These are phyloP conservation scores for Gymnogyps californianus DNA, from an alignment of 2,113 vertebrate genomes.

Conservation along the genomic window DNA sequence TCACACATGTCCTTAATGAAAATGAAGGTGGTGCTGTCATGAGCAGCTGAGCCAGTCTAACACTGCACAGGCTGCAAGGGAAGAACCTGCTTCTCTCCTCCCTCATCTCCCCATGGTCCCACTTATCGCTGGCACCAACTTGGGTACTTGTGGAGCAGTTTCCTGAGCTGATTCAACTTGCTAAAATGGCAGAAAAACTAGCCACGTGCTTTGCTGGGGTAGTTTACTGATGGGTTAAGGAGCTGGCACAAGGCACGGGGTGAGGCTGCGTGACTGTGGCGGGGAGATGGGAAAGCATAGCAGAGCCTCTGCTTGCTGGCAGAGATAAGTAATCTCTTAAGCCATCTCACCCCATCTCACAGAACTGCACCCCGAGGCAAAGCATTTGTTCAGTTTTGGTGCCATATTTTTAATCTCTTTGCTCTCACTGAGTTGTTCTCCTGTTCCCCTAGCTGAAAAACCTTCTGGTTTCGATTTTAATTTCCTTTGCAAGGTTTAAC, in stretches of 20 bases:
- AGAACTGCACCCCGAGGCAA: not conserved
- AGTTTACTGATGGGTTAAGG: not conserved
- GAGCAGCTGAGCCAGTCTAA: not conserved
- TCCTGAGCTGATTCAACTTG: not conserved
- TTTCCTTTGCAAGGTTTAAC: constrained; percentile 10
- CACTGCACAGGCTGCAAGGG: not conserved
- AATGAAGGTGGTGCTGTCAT: not conserved
- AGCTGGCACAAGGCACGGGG: not conserved
- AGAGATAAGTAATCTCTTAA: not conserved
- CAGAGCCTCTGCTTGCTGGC: not conserved
- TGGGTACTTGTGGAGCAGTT: not conserved
- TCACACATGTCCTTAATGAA: not conserved
- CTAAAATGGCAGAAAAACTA: not conserved
- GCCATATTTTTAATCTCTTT: not conserved
- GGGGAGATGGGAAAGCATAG: not conserved
- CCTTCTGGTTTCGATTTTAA: constrained; percentile 9
- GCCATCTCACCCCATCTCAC: not conserved
- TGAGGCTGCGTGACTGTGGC: fast-evolving
- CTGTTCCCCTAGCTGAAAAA: not conserved
- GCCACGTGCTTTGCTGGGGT: not conserved
- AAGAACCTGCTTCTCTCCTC: not conserved
- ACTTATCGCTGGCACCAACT: not conserved
- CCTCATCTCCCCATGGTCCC: not conserved
- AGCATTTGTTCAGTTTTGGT: constrained; percentile 5
- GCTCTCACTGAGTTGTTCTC: not conserved